These are phyloP conservation scores for Ptychoptera contaminata DNA, from an alignment of 2,888 invertebrate species.

Conservation along the genomic window DNA sequence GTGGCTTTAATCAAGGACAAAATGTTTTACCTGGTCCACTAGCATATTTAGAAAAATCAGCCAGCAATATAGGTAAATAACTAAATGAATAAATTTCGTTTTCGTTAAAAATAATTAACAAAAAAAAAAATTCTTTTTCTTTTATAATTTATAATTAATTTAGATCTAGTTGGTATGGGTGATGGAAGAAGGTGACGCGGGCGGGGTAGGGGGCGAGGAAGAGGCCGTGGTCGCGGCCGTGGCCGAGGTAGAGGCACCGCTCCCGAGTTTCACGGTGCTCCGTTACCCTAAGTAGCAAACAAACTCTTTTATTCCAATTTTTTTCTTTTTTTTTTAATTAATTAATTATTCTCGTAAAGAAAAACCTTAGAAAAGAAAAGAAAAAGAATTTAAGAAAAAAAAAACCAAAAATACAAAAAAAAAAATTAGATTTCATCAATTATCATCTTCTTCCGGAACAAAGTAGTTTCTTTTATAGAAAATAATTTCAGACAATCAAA, in stretches of 20 bases:
- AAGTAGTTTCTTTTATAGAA: too few relatives aligned
- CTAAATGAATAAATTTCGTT: neutral
- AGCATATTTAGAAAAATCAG: conserved; percentile 77
- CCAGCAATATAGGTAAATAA: conserved; percentile 64
- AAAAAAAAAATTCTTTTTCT: neutral
- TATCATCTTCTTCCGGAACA: too few relatives aligned
- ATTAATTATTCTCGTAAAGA: too few relatives aligned
- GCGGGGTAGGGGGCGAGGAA: conserved; percentile 74
- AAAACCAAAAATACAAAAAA: neutral
- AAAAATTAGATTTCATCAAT: too few relatives aligned
- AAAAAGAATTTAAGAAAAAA: neutral
- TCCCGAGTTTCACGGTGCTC: conserved; percentile 14
- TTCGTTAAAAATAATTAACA: neutral
- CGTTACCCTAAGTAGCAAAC: conserved; percentile 9
- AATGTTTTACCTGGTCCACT: conserved; percentile 64
- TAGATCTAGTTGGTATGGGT: conserved; percentile 52
- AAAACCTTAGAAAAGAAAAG: conserved; percentile 1
- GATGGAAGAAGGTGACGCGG: conserved; percentile 77
- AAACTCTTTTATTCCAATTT: too few relatives aligned
- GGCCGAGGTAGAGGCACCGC: conserved; percentile 33
- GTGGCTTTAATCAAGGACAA: conserved; percentile 35
- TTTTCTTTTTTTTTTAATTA: conserved; percentile 2
- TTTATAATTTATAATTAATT: conserved; percentile 10
- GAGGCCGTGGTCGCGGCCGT: conserved; percentile 63
- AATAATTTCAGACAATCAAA: too few relatives aligned